A percentile compares a stretch with the other conserved stretches of the same genome.
phyloP scores from a whole-genome alignment of 1,140 invertebrate species.

The Megathymus violae region DNA sequence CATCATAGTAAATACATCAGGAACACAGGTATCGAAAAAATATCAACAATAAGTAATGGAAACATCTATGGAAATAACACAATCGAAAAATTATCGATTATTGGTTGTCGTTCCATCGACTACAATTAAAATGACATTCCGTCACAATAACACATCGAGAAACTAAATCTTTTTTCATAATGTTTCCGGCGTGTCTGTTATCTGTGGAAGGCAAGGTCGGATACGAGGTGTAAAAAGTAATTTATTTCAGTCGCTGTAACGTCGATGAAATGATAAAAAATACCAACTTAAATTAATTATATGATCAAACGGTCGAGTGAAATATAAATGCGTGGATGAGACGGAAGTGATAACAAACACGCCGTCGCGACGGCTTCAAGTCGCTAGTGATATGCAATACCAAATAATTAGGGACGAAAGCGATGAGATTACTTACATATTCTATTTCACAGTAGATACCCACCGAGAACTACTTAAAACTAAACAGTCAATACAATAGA shows the following conservation, averaged over 20 bases:
- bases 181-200: slow-evolving; percentile 17
- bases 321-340: neutral
- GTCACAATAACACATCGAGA: slow-evolving; percentile 33
- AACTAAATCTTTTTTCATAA: slow-evolving; percentile 24
- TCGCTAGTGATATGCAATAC: slow-evolving; percentile 53
- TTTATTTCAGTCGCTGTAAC: neutral
- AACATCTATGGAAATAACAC: slow-evolving; percentile 46
- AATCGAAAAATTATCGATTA: too few relatives aligned
- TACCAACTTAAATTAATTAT: neutral
- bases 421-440: slow-evolving; percentile 51
- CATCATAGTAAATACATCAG: slow-evolving; percentile 40
- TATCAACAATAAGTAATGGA: slow-evolving; percentile 59
- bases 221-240: neutral
- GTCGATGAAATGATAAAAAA: neutral
- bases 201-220: neutral
- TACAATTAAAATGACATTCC: slow-evolving; percentile 43
- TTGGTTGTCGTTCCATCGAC: slow-evolving; percentile 49
- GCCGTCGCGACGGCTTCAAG: slow-evolving; percentile 34
- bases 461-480: slow-evolving; percentile 57
- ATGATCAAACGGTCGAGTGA: neutral
- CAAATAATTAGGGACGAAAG: slow-evolving; percentile 55
- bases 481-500: slow-evolving; percentile 64
- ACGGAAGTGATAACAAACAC: slow-evolving; percentile 34
- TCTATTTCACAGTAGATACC: slow-evolving; percentile 47
- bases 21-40: slow-evolving; percentile 57